A percentile compares a stretch with the other conserved stretches of the same genome.
phyloP scores from a whole-genome alignment of 2,113 vertebrate genomes.

The Oncorhynchus kisutch region DNA sequence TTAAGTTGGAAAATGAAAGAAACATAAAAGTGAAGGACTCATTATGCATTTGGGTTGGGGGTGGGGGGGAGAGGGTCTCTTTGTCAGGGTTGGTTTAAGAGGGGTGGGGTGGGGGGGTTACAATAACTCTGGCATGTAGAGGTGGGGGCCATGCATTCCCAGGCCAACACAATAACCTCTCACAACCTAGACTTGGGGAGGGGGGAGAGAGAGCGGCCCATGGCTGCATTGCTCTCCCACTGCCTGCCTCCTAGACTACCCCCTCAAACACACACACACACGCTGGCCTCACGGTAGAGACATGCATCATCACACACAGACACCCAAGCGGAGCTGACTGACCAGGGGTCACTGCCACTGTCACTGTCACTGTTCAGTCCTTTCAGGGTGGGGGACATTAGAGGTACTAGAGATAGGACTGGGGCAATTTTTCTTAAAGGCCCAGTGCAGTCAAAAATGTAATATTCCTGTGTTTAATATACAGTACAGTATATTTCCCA shows the following conservation, averaged over 20 bases:
- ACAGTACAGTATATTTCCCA: too few relatives aligned
- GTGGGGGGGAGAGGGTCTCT: too few relatives aligned
- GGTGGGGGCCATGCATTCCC: constrained; percentile 24
- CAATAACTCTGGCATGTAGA: not conserved
- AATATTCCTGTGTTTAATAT: too few relatives aligned
- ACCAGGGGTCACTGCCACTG: not conserved
- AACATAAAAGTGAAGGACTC: too few relatives aligned
- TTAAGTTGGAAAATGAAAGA: too few relatives aligned
- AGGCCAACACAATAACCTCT: constrained; percentile 41
- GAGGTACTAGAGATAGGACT: too few relatives aligned
- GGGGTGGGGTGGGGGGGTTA: not conserved
- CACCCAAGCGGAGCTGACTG: constrained; percentile 9
- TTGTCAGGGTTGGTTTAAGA: too few relatives aligned
- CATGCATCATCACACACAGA: not conserved
- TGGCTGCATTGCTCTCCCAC: not conserved
- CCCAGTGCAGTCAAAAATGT: too few relatives aligned
- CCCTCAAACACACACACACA: not conserved
- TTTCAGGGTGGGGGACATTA: too few relatives aligned
- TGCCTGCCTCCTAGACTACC: not conserved
- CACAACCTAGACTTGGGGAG: constrained; percentile 22
- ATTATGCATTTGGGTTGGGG: not conserved
- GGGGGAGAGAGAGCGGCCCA: not conserved
- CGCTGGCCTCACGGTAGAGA: not conserved
- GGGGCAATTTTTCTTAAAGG: too few relatives aligned
- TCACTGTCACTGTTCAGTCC: not conserved